A percentile compares a stretch with the other conserved stretches of the same genome.
Evolutionary conservation across 2,797 vertebrate species (phyloP).

Genomic region (Taenioides sp.): DNA sequence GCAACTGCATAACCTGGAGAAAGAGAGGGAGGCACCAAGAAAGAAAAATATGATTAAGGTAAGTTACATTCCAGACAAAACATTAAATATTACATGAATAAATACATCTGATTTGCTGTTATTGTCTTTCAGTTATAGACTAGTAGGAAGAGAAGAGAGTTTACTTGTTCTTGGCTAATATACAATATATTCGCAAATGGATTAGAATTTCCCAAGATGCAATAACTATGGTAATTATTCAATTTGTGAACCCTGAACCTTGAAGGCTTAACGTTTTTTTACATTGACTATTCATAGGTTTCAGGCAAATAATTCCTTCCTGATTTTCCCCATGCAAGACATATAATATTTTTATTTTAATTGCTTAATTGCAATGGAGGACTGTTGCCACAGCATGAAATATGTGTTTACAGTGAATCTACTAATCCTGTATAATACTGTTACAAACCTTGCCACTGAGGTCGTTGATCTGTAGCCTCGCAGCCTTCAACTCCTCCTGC

Average conservation of each 20-base stretch:
- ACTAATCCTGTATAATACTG: neutral
- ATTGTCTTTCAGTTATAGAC: too few species aligned
- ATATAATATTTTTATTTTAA: too few species aligned
- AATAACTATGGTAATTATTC: neutral
- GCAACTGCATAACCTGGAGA: constrained; percentile 89
- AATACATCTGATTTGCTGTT: too few species aligned
- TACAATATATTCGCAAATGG: neutral
- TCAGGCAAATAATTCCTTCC: too few species aligned
- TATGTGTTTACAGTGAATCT: too few species aligned
- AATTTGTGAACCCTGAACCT: too few species aligned
- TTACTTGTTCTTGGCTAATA: neutral
- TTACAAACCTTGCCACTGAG: constrained; percentile 88
- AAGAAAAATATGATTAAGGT: neutral
- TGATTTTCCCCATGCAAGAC: too few species aligned
- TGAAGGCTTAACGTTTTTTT: too few species aligned
- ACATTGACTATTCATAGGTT: too few species aligned
- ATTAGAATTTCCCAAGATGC: neutral
- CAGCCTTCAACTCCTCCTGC: constrained; percentile 93
- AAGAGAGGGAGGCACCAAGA: neutral
- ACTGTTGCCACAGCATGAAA: too few species aligned
- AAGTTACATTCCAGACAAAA: neutral
- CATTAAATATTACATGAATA: neutral
- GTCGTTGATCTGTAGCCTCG: constrained; percentile 94
- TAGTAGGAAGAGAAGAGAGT: too few species aligned
- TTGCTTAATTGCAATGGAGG: too few species aligned